Evolutionary conservation across 2,113 vertebrate genomes (phyloP), one percentile per base, ranked within the genome.

Genomic region (Oceanites oceanicus): DNA sequence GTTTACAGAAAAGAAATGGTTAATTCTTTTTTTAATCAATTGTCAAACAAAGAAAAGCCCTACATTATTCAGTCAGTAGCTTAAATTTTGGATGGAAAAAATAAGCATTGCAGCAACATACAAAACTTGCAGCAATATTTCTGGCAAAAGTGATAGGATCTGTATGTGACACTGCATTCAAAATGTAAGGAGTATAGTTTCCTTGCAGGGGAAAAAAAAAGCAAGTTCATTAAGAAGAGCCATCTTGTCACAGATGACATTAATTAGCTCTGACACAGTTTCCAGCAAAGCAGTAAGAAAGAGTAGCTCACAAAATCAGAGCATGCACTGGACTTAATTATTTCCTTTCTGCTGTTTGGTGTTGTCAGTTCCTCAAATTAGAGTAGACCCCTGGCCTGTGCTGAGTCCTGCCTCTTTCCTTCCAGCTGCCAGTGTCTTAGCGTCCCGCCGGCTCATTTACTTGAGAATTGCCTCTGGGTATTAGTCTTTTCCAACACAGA

Each of bases 371-470:
- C 22, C 22, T 26, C 25, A 29, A 2, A 18, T 10, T 1, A 17
- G 59, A 67, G 49, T 30, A 58, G 66, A 70, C 6, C 45, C 32
- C 7, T 55, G 25, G 8, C 23, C 10, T 34, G 70, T 0, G 1
- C 38, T 0, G 0, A 11, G 49, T 55, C 44, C 44, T 65, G 49
- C 55, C 27, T 50, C 44, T 67, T 36, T 52, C 70, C 32, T 52
- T 22, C 7, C 59, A 50, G 45, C 47, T 1, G 1, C 36, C 9
- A 11, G n/a, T 3, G 21, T 47, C 15, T 23, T 8, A 13, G 23
- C 1, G 0, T 29, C 23, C 42, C 13, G 21, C 16, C 0, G 0
- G n/a, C 25, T 27, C 4, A 1, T 19, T 21, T 25, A 56, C 34
- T 47, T 22, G 32, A 2, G 36, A 11, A 1, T 26, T 23, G 27